Evolutionary conservation across 2,113 vertebrate species (phyloP), one percentile per base, ranked within the genome.

Genomic region (Onychostoma macrolepis): DNA sequence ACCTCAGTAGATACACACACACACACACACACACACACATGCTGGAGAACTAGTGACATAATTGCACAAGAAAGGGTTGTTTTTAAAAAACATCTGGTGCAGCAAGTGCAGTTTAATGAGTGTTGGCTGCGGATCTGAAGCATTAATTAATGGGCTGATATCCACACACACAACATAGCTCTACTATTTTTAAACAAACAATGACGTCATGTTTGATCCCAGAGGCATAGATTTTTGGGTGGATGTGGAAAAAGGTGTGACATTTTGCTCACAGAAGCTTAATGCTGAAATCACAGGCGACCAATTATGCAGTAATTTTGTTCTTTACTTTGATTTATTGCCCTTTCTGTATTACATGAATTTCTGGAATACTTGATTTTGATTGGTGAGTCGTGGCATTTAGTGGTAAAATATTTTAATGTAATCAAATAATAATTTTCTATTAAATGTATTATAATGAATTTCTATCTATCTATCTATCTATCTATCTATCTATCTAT

Each of bases 101-200:
- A 84, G 83, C 48, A 79, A 84, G 58, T 85, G 58, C 77, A 87
- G 61, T 87, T 90, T 84, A 91, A 85, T 86, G 83, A 45, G 26
- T 89, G 90, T 76, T 92, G 87, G 89, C 85, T 87, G 43, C 24
- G 83, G 90, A 90, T 90, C 86, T 86, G 67, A 87, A 87, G 85
- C 71, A 81, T 43, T 84, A 85, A 88, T 90, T 61, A 89, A 79
- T 69, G 78, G 86, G 69, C 85, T 80, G 87, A 75, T 87, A 81
- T 76, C 75, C 80, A 85, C 41, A 67, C 8, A 30, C 38, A 65
- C 26, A 78, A 17, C 26, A 10, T 8, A 53, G n/a, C 76, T 21
- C 17, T 28, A 33, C 61, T 33, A 21, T 83, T 48, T 69, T 50
- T 71, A 36, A 69, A 36, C 33, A 50, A 69, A 69, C 80, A 69